Evolutionary conservation across 2,888 invertebrate genomes (phyloP).

Genomic region (Lamellibrachia satsuma): DNA sequence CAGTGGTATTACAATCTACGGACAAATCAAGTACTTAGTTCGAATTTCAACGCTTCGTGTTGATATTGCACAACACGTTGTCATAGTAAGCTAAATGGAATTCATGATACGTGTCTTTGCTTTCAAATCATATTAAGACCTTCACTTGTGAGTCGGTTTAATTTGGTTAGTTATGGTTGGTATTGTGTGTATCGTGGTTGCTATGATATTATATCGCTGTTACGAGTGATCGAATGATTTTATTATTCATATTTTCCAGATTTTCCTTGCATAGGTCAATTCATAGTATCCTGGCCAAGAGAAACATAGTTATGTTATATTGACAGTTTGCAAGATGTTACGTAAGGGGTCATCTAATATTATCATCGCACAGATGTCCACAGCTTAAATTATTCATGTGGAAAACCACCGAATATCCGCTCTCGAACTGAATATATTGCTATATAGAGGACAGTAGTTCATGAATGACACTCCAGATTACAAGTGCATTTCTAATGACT

Average conservation of each 20-base stretch:
- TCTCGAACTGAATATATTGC: background rate
- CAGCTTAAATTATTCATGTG: background rate
- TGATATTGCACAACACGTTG: background rate
- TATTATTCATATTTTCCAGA: background rate
- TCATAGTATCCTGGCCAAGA: background rate
- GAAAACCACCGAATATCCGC: background rate
- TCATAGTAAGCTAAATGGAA: background rate
- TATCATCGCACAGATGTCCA: background rate
- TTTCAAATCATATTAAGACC: no score
- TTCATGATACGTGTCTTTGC: no score
- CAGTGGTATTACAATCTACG: background rate
- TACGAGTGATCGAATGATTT: background rate
- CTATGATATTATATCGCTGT: no score
- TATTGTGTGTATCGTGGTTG: background rate
- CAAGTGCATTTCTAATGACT: conserved; percentile 9
- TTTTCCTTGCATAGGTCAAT: background rate
- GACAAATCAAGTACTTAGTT: background rate
- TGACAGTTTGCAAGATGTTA: background rate
- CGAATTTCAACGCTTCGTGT: background rate
- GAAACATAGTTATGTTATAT: background rate
- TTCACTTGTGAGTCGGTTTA: background rate
- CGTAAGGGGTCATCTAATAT: background rate
- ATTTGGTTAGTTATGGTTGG: background rate
- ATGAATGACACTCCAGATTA: background rate
- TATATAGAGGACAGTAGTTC: background rate